Percentiles rank a stretch among this genome's conserved stretches.
phyloP scores from a whole-genome alignment of 2,888 invertebrate species.

The Yponomeuta plumbellus region DNA sequence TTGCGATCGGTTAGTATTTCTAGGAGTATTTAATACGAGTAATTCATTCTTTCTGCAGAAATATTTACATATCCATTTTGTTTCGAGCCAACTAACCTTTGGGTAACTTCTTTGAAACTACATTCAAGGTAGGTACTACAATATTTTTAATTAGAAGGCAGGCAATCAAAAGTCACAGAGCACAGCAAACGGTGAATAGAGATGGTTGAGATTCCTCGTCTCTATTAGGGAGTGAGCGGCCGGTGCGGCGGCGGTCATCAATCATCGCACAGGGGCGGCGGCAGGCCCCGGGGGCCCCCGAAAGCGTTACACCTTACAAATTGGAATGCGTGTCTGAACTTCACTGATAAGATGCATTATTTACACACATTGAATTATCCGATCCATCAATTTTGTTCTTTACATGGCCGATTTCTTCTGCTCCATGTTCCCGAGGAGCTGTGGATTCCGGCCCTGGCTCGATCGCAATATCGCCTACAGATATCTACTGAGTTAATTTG shows the following conservation, averaged over 20 bases:
- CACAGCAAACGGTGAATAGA: background rate
- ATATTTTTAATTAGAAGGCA: background rate
- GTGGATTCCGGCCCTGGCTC: too few species aligned
- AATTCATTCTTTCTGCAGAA: too few species aligned
- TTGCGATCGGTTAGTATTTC: too few species aligned
- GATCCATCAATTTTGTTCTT: background rate
- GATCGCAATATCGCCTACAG: too few species aligned
- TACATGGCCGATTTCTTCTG: background rate
- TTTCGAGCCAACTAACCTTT: too few species aligned
- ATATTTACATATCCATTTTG: too few species aligned
- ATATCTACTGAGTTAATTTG: background rate
- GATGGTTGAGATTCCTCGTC: background rate
- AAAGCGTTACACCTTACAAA: background rate
- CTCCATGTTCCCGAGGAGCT: background rate
- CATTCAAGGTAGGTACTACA: too few species aligned
- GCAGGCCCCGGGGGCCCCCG: background rate
- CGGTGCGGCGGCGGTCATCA: slow-evolving; percentile 23
- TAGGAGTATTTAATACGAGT: too few species aligned
- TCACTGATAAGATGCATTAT: background rate
- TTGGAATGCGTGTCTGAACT: slow-evolving; percentile 1
- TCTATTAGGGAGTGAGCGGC: slow-evolving; percentile 26
- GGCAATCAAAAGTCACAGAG: background rate
- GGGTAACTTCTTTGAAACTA: too few species aligned
- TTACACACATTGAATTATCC: slow-evolving; percentile 1
- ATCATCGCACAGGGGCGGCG: slow-evolving; percentile 9